Evolutionary conservation across 2,888 invertebrate genomes (phyloP).

Genomic region (Drosophila atroscutellata): DNA sequence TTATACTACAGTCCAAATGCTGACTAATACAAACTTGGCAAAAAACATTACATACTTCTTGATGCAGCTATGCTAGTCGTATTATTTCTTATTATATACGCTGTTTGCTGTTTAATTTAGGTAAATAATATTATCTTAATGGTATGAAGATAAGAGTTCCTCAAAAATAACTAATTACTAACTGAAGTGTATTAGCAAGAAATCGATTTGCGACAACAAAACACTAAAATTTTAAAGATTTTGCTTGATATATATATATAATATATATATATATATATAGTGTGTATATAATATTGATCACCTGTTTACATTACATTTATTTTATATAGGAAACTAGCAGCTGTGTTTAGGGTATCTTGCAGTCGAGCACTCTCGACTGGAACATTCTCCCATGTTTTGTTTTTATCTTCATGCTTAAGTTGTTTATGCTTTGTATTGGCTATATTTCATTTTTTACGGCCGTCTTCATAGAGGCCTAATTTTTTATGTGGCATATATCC

Average conservation of each 20-base stretch:
- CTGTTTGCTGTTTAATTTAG: conserved; percentile 8
- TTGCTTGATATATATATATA: too few species aligned
- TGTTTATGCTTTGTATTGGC: conserved; percentile 35
- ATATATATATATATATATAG: too few species aligned
- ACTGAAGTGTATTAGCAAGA: background rate
- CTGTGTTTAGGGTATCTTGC: background rate
- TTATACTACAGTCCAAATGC: conserved; percentile 23
- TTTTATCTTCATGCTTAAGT: conserved; percentile 24
- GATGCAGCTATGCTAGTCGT: conserved; percentile 5
- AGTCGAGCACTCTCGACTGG: background rate
- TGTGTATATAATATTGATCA: background rate
- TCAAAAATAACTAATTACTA: background rate
- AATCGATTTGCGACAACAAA: background rate
- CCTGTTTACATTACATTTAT: background rate
- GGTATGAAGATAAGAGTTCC: conserved; percentile 16
- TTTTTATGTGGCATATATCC: background rate
- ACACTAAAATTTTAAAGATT: background rate
- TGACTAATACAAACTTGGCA: conserved; percentile 29
- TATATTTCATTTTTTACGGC: conserved; percentile 7
- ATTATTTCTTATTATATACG: conserved; percentile 11
- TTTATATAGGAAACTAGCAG: background rate
- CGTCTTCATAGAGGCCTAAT: conserved; percentile 14
- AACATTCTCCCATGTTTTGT: background rate
- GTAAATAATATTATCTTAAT: conserved; percentile 22
- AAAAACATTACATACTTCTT: background rate